These are phyloP conservation scores for Troilus luridus DNA, from an alignment of 2,888 invertebrate species.

Conservation along the genomic window DNA sequence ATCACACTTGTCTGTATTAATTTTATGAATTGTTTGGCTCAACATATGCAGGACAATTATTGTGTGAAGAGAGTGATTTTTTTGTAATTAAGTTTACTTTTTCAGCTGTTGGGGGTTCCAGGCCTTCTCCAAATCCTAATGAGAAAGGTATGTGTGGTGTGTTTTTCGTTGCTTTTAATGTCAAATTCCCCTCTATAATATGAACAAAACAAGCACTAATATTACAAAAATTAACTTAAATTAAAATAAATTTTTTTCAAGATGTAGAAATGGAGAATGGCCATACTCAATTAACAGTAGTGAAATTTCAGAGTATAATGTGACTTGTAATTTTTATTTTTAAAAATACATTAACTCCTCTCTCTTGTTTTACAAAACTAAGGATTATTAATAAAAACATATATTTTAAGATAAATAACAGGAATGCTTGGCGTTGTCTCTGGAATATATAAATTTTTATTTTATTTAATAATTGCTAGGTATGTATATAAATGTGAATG, in stretches of 20 bases:
- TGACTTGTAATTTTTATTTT: neutral
- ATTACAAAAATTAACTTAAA: neutral
- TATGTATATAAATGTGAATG: no score
- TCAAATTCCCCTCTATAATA: neutral
- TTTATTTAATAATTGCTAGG: no score
- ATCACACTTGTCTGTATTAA: neutral
- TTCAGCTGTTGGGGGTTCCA: conserved; percentile 66
- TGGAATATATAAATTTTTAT: no score
- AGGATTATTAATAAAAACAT: no score
- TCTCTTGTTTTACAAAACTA: neutral
- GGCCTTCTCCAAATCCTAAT: conserved; percentile 68
- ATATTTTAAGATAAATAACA: no score
- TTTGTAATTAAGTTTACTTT: conserved; percentile 53
- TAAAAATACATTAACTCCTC: neutral
- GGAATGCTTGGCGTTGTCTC: no score
- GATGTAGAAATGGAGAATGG: neutral
- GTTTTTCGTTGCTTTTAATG: conserved; percentile 1
- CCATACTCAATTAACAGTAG: neutral
- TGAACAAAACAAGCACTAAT: neutral
- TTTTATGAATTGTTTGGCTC: neutral
- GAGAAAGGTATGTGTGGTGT: conserved; percentile 67
- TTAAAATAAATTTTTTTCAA: neutral
- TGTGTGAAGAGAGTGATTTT: conserved; percentile 53
- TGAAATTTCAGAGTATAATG: neutral
- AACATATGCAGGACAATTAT: neutral